A percentile compares a stretch with the other conserved stretches of the same genome.
phyloP scores from a whole-genome alignment of 2,888 invertebrate genomes.

The Folsomia manolachei region DNA sequence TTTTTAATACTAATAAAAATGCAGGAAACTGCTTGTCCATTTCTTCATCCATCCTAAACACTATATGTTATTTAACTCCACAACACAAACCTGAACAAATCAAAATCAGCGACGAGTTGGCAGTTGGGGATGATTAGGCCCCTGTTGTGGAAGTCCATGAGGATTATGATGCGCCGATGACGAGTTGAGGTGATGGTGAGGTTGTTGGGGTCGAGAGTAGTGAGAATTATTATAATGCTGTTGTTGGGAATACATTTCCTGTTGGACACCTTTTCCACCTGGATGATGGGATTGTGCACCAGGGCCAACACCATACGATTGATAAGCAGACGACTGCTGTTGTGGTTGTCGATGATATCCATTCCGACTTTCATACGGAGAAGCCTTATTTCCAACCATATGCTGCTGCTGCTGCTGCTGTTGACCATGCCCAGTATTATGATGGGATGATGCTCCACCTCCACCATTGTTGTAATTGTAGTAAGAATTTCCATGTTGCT shows the following conservation, averaged over 20 bases:
- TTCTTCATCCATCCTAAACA: too few relatives aligned
- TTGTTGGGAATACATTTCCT: constrained; percentile 32
- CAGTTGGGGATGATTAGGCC: constrained; percentile 36
- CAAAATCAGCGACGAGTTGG: constrained; percentile 45
- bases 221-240: constrained; percentile 29
- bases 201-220: constrained; percentile 26
- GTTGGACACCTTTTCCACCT: constrained; percentile 19
- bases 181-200: constrained; percentile 20
- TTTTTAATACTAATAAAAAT: too few relatives aligned
- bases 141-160: constrained; percentile 30
- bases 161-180: constrained; percentile 19
- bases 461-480: constrained; percentile 17
- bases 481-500: constrained; percentile 18
- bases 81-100: constrained; percentile 1
- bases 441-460: background rate
- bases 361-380: background rate
- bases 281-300: constrained; percentile 10
- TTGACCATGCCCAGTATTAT: background rate
- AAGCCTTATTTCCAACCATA: constrained; percentile 21
- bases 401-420: constrained; percentile 30
- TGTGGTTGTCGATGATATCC: constrained; percentile 17
- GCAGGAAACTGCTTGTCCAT: too few relatives aligned
- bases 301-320: constrained; percentile 13
- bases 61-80: too few relatives aligned
- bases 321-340: constrained; percentile 4